phyloP scores from a whole-genome alignment of 1,140 invertebrate genomes.

The Hypothenemus hampei region DNA sequence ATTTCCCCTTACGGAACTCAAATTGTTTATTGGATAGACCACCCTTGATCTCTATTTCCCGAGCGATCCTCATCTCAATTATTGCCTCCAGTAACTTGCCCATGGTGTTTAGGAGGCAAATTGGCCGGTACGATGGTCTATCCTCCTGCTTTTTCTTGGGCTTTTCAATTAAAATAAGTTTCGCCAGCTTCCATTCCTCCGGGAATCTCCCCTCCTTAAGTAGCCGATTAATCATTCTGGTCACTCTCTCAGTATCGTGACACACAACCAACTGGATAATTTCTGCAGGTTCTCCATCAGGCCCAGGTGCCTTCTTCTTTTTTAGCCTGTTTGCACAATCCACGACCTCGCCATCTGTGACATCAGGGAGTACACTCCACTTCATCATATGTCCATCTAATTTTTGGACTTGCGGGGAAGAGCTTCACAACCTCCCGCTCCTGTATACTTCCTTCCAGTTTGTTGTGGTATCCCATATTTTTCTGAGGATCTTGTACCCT shows the following conservation, averaged over 20 bases:
- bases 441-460: background rate
- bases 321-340: background rate
- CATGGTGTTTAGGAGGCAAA: background rate
- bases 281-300: background rate
- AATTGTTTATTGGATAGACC: no score
- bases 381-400: background rate
- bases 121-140: background rate
- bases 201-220: background rate
- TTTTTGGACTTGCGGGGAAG: background rate
- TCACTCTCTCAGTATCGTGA: background rate
- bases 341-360: background rate
- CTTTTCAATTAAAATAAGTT: slow-evolving; percentile 4
- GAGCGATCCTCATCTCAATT: background rate
- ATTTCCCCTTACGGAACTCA: background rate
- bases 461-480: no score
- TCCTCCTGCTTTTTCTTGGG: background rate
- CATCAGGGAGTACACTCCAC: background rate
- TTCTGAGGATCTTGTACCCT: background rate
- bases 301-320: background rate
- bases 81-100: background rate
- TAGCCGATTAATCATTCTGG: background rate
- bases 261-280: background rate
- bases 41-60: background rate
- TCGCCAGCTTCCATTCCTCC: slow-evolving; percentile 1
- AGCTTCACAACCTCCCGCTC: background rate